phyloP scores from a whole-genome alignment of 1,140 invertebrate species.

The Panagrolaimus sp. region DNA sequence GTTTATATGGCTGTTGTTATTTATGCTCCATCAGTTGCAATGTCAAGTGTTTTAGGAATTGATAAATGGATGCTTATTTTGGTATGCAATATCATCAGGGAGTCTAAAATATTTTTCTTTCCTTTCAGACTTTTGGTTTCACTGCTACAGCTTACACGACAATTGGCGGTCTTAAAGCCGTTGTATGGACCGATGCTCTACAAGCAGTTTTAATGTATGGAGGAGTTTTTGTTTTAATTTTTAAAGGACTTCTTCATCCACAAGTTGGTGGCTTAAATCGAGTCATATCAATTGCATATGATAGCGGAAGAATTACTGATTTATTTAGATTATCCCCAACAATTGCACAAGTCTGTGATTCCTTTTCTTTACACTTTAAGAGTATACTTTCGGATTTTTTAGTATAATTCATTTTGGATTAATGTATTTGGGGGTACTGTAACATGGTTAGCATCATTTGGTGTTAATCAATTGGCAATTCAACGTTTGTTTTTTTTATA shows the following conservation, averaged over 20 bases:
- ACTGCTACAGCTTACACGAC: slow-evolving; percentile 40
- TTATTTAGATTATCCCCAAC: slow-evolving; percentile 32
- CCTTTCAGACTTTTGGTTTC: slow-evolving; percentile 34
- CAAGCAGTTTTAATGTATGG: slow-evolving; percentile 37
- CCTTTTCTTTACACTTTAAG: background rate
- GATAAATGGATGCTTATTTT: slow-evolving; percentile 44
- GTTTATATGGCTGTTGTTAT: slow-evolving; percentile 54
- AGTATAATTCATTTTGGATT: slow-evolving; percentile 47
- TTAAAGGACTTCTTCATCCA: slow-evolving; percentile 19
- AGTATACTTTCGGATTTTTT: slow-evolving; percentile 18
- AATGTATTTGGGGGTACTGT: slow-evolving; percentile 38
- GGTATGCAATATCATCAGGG: slow-evolving; percentile 12
- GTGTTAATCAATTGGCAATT: slow-evolving; percentile 50
- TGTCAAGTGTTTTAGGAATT: slow-evolving; percentile 36
- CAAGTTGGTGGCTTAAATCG: slow-evolving; percentile 23
- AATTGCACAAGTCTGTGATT: slow-evolving; percentile 15
- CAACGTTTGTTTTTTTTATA: slow-evolving; percentile 22
- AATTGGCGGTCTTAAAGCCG: slow-evolving; percentile 49
- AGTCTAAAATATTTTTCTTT: background rate
- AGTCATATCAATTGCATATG: slow-evolving; percentile 20
- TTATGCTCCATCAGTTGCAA: slow-evolving; percentile 37
- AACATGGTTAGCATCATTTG: slow-evolving; percentile 42
- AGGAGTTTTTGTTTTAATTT: slow-evolving; percentile 41
- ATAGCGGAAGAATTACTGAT: slow-evolving; percentile 36
- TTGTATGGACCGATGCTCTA: slow-evolving; percentile 48